Conservation (phyloP, 2,888 invertebrate genomes). For the Aproaerema taeniolella region DNA sequence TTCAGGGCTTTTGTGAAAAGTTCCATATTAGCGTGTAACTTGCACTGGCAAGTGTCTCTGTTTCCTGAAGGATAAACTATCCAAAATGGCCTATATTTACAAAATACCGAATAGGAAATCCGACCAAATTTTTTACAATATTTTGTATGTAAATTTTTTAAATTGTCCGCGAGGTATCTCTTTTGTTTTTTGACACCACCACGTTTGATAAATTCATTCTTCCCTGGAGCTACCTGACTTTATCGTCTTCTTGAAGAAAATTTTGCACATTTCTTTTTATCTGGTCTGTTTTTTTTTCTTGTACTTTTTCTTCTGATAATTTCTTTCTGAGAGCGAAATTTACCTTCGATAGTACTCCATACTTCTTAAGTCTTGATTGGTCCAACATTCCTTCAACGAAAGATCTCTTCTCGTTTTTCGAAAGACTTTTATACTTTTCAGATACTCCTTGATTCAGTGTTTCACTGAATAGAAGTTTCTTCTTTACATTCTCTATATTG, state of each 20-base stretch:
- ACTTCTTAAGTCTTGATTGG: neutral
- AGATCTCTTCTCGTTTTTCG: neutral
- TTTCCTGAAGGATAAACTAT: neutral
- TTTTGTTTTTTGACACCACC: conserved; percentile 1
- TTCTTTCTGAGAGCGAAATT: neutral
- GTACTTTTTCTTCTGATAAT: neutral
- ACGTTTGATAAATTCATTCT: neutral
- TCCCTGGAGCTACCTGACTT: conserved; percentile 2
- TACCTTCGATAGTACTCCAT: neutral
- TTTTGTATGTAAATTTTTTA: neutral
- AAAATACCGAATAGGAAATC: neutral
- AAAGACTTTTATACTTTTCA: neutral
- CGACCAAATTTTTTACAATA: neutral
- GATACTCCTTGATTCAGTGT: neutral
- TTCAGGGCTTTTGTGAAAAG: neutral
- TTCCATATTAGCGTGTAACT: neutral
- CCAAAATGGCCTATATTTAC: conserved; percentile 1
- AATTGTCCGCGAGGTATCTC: neutral
- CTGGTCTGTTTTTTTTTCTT: neutral
- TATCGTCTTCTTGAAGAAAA: conserved; percentile 1
- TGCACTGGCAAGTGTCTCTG: neutral
- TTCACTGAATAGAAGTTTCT: conserved; percentile 4
- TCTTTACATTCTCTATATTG: conserved; percentile 1
- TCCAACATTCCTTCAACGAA: neutral
- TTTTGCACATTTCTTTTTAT: neutral